Evolutionary conservation across 2,888 invertebrate genomes (phyloP).

Genomic region (Tachina fera): DNA sequence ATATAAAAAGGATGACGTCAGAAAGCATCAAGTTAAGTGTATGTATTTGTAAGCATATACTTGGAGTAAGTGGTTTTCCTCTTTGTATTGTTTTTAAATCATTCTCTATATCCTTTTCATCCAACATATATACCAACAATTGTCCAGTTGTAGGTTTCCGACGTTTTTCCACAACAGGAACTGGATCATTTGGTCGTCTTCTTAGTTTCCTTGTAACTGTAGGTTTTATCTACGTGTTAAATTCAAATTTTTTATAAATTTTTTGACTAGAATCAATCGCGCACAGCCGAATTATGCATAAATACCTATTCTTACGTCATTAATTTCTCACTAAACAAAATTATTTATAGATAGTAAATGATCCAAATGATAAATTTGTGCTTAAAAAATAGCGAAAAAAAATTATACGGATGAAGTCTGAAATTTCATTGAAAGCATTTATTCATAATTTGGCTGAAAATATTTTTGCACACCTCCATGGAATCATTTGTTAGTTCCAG

Average conservation of each 20-base stretch:
- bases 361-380: too few relatives aligned
- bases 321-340: too few relatives aligned
- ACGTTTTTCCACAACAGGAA: conserved; percentile 93
- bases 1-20: neutral
- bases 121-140: conserved; percentile 92
- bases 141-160: conserved; percentile 93
- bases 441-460: neutral
- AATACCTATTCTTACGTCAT: too few relatives aligned
- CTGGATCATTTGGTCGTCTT: conserved; percentile 96
- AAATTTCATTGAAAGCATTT: conserved; percentile 13
- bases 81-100: conserved; percentile 92
- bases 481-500: conserved; percentile 96
- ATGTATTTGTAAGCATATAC: conserved; percentile 76
- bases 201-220: conserved; percentile 97
- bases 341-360: too few relatives aligned
- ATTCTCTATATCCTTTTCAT: conserved; percentile 94
- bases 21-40: neutral
- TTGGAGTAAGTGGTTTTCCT: conserved; percentile 84
- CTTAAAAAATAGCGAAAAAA: too few relatives aligned
- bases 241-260: conserved; percentile 12
- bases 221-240: conserved; percentile 89
- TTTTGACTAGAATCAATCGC: too few relatives aligned
- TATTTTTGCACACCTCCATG: conserved; percentile 86
- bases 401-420: too few relatives aligned
- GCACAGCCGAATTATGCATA: too few relatives aligned